Base-by-base conservation (phyloP, 2,888 invertebrate species). In the Papilio demoleus region DNA sequence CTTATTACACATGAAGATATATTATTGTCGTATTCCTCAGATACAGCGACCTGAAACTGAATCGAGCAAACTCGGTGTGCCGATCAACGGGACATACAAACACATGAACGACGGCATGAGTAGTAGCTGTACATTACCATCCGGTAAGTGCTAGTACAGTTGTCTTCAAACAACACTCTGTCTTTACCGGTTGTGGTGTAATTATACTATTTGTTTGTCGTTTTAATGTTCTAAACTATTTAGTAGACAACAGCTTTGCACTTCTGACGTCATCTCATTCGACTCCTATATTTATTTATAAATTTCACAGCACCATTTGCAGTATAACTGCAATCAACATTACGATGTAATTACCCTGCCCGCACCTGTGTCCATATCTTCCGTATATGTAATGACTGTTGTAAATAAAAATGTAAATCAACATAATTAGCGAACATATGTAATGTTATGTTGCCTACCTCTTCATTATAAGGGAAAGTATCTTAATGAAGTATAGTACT, bases 61-160 rank as follows among this genome's bases (percentile, higher is more conserved):
- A 73, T 91, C 92, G n/a, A 89, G 88, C 0, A 93, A 90, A 75
- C 84, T 91, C 1, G 88, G 90, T 31, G 86, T 86, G 14, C 87
- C 92, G 5, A 77, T 93, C 45, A 93, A 93, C 71, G 93, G 93
- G 24, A 86, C 88, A 11, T 91, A 92, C 77, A 89, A 88, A 74
- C 88, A 90, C 68, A 84, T 87, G 83, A 88, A 83, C 62, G 96
- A 96, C 80, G 94, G 95, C 71, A 97, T 96, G 95, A 96, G 95
- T 74, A 95, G 95, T 73, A 97, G 96, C 81, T 95, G 96, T 82
- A 97, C 96, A 1, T 90, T 97, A 78, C 96, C 97, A 27, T 93
- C 94, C 70, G 90, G 91, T 91, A 81, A 68, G 62, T 50, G 34
- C 8, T 42, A 9, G 34, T 27, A 60, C 36, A 70, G 53, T 36